Evolutionary conservation across 1,140 invertebrate species (phyloP).

Genomic region (Lithobius niger): DNA sequence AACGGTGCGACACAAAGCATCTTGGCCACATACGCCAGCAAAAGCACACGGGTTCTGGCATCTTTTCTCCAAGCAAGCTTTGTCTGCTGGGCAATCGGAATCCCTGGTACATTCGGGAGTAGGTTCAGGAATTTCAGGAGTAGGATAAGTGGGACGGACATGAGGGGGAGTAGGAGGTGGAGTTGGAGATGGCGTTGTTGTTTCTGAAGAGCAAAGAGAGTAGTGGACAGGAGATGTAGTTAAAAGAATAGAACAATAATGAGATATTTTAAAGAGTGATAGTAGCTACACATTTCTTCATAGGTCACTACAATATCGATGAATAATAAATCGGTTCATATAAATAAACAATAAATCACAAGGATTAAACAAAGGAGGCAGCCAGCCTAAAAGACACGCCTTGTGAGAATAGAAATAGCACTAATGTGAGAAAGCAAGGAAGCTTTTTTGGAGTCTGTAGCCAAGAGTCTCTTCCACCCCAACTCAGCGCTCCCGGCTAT

Average conservation of each 20-base stretch:
- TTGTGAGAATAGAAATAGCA: too few species aligned
- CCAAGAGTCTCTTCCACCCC: too few species aligned
- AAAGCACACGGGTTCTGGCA: constrained; percentile 41
- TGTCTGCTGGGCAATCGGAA: constrained; percentile 22
- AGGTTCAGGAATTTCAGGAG: not conserved
- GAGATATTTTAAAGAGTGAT: not conserved
- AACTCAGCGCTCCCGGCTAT: too few species aligned
- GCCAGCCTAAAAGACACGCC: too few species aligned
- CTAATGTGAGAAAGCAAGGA: too few species aligned
- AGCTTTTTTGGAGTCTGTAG: too few species aligned
- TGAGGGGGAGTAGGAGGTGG: not conserved
- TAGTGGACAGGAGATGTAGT: not conserved
- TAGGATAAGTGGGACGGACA: not conserved
- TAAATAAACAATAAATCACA: too few species aligned
- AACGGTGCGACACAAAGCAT: constrained; percentile 25
- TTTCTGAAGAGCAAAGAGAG: not conserved
- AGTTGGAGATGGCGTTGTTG: not conserved
- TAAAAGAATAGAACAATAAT: not conserved
- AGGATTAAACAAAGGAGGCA: too few species aligned
- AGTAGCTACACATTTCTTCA: not conserved
- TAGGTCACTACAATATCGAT: not conserved
- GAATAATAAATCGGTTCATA: not conserved
- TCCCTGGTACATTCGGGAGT: constrained; percentile 17
- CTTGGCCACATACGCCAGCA: constrained; percentile 20
- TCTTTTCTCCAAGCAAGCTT: constrained; percentile 26